A percentile compares a stretch with the other conserved stretches of the same genome.
phyloP scores from a whole-genome alignment of 1,140 invertebrate genomes.

The Condylostylus longicornis region DNA sequence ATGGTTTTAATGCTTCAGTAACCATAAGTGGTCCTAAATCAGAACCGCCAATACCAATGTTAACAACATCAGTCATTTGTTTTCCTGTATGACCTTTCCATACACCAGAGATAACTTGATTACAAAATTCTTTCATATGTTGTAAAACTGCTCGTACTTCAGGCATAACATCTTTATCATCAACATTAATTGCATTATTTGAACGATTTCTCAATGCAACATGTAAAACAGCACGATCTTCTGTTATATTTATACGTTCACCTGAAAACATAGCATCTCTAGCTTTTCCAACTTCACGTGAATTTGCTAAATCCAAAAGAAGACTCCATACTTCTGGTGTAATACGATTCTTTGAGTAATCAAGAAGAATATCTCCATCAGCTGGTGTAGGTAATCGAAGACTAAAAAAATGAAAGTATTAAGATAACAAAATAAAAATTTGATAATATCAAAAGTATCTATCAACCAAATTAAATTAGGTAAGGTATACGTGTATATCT shows the following conservation, averaged over 20 bases:
- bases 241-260: constrained; percentile 95
- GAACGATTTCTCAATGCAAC: constrained; percentile 79
- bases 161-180: constrained; percentile 87
- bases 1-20: constrained; percentile 91
- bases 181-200: constrained; percentile 63
- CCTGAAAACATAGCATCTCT: constrained; percentile 89
- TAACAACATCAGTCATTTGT: constrained; percentile 92
- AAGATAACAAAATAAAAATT: constrained; percentile 5
- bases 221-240: constrained; percentile 89
- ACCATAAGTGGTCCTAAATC: constrained; percentile 98
- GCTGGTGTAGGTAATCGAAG: constrained; percentile 55
- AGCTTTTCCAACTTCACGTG: constrained; percentile 67
- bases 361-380: constrained; percentile 75
- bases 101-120: constrained; percentile 48
- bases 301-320: constrained; percentile 69
- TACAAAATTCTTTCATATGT: constrained; percentile 90
- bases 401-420: constrained; percentile 35
- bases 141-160: constrained; percentile 80
- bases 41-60: constrained; percentile 99
- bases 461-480: not conserved
- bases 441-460: constrained; percentile 5
- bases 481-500: no score
- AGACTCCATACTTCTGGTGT: constrained; percentile 58
- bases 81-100: constrained; percentile 81
- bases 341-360: constrained; percentile 94